These are phyloP conservation scores for Cydia amplana DNA, from an alignment of 1,140 invertebrate genomes.

Conservation along the genomic window DNA sequence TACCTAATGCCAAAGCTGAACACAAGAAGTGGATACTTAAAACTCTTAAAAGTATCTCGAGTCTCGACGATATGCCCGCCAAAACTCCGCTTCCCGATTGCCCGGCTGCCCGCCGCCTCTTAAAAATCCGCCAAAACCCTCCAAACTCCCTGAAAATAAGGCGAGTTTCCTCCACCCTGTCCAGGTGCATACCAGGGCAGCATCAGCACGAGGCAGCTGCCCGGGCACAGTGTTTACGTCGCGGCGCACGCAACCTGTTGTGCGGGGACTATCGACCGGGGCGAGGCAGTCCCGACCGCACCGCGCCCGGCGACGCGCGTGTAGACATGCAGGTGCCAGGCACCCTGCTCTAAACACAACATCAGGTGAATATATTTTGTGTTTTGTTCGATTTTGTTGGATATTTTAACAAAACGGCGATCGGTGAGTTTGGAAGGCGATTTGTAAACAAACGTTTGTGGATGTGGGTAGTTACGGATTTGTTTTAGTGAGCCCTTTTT, in stretches of 20 bases:
- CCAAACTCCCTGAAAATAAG: neutral
- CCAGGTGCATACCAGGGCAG: constrained; percentile 7
- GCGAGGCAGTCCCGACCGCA: constrained; percentile 45
- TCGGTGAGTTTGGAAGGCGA: neutral
- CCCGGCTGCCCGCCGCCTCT: neutral
- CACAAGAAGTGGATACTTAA: too few species aligned
- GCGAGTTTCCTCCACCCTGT: constrained; percentile 5
- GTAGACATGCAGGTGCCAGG: constrained; percentile 37
- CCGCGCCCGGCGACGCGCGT: constrained; percentile 33
- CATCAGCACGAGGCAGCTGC: neutral
- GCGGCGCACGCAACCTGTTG: constrained; percentile 66
- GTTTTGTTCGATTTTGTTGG: neutral
- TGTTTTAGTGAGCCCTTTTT: neutral
- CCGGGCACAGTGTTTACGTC: constrained; percentile 32
- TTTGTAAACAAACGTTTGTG: neutral
- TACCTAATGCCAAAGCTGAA: too few species aligned
- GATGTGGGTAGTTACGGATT: neutral
- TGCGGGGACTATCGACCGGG: constrained; percentile 59
- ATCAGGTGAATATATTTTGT: constrained; percentile 42
- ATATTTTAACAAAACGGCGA: neutral
- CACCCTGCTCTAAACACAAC: constrained; percentile 39
- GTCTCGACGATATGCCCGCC: neutral
- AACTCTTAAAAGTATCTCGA: too few species aligned
- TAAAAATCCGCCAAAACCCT: neutral
- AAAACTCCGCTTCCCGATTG: neutral